Percentiles rank a stretch among this genome's conserved stretches.
phyloP scores from a whole-genome alignment of 2,113 vertebrate species.

The Prolemur simus region DNA sequence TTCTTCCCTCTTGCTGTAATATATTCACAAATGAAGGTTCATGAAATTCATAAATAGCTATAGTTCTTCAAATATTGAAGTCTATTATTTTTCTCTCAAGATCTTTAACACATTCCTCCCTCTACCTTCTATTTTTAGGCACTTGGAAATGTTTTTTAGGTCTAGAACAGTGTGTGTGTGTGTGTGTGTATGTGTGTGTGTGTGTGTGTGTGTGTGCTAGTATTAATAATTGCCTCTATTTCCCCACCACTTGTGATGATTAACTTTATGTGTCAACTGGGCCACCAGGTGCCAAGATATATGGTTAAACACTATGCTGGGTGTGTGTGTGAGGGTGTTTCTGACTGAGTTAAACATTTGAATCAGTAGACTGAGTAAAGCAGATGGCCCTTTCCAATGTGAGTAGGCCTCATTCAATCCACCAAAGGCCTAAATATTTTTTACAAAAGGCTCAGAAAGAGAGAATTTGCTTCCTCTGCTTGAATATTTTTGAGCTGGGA shows the following conservation, averaged over 20 bases:
- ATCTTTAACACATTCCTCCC: conserved; percentile 14
- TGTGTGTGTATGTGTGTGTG: not conserved
- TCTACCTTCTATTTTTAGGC: conserved; percentile 44
- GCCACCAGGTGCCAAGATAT: not conserved
- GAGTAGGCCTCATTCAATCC: not conserved
- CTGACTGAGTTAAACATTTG: not conserved
- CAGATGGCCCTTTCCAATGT: not conserved
- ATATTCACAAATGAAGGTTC: conserved; percentile 63
- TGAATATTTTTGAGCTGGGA: not conserved
- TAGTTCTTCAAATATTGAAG: conserved; percentile 49
- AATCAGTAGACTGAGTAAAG: not conserved
- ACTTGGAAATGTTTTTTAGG: not conserved
- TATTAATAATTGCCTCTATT: not conserved
- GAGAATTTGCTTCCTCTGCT: not conserved
- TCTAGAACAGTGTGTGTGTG: not conserved
- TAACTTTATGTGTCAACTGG: not conserved
- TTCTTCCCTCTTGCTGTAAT: conserved; percentile 62
- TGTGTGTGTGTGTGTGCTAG: not conserved
- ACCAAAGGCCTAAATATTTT: not conserved
- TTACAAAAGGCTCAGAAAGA: not conserved
- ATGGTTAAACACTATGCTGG: not conserved
- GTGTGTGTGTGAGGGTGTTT: not conserved
- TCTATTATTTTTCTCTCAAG: conserved; percentile 49
- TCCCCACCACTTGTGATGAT: not conserved
- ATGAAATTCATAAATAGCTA: conserved; percentile 61